These are phyloP conservation scores for Myotis davidii DNA, from an alignment of 2,113 vertebrate genomes.

Conservation along the genomic window DNA sequence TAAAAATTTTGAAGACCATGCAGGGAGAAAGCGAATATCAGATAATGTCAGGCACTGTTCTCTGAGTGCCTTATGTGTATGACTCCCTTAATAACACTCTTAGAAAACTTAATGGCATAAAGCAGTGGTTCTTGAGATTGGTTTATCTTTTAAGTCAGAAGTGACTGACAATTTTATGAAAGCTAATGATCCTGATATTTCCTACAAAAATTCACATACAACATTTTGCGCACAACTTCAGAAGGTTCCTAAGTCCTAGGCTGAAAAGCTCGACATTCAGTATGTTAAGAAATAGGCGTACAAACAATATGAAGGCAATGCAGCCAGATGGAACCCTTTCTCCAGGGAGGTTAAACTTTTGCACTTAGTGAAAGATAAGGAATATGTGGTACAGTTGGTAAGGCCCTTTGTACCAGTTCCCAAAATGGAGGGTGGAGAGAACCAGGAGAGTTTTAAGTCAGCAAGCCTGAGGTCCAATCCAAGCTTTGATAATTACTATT, in stretches of 20 bases:
- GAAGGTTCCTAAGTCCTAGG: background rate
- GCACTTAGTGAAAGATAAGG: background rate
- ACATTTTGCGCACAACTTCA: background rate
- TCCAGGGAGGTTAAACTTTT: too few relatives aligned
- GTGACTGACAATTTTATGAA: background rate
- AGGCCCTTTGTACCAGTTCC: background rate
- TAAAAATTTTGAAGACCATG: background rate
- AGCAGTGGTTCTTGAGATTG: background rate
- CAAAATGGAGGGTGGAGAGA: background rate
- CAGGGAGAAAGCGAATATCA: background rate
- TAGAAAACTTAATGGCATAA: background rate
- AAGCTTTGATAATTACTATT: background rate
- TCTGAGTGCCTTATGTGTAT: background rate
- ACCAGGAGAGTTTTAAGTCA: background rate
- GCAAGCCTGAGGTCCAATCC: background rate
- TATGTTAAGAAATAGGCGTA: background rate
- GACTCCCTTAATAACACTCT: background rate
- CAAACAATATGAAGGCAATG: background rate
- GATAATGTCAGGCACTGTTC: background rate
- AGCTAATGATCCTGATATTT: background rate
- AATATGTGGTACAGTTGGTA: background rate
- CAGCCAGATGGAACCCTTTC: background rate
- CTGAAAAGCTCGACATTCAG: background rate
- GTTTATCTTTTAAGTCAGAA: background rate
- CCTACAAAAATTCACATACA: background rate